These are phyloP conservation scores for Microcebus jonahi DNA, from an alignment of 2,113 vertebrate species.

Conservation along the genomic window DNA sequence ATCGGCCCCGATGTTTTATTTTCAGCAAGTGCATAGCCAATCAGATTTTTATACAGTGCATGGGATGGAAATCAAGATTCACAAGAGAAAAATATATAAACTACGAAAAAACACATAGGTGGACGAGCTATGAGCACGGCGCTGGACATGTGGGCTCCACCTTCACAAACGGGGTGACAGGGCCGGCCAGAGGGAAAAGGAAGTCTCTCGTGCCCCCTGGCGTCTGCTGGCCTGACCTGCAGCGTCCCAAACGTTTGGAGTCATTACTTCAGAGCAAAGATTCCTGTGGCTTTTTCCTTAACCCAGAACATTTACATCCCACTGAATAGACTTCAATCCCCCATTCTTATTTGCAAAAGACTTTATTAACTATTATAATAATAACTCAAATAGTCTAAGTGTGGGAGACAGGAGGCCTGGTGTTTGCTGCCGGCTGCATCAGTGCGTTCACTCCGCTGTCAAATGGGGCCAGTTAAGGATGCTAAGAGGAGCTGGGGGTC, in stretches of 20 bases:
- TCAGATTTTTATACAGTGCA: background rate
- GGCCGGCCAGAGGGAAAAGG: rapidly evolving
- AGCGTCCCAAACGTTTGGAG: background rate
- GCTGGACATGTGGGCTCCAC: rapidly evolving
- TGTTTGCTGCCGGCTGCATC: background rate
- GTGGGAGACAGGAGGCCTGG: background rate
- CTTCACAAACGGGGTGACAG: rapidly evolving
- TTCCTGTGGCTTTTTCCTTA: background rate
- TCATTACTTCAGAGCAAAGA: background rate
- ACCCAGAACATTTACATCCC: background rate
- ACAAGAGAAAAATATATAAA: background rate
- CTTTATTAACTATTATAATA: background rate
- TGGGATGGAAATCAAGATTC: background rate
- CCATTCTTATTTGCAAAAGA: background rate
- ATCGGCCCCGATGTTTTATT: background rate
- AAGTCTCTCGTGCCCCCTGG: background rate
- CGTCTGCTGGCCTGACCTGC: background rate
- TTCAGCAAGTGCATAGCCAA: background rate
- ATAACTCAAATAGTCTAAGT: background rate
- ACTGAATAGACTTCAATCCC: background rate
- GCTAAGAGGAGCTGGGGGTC: background rate
- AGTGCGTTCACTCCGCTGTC: background rate
- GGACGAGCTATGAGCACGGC: background rate
- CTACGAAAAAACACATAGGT: background rate
- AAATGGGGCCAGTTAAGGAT: background rate